phyloP scores from a whole-genome alignment of 2,888 invertebrate species.

The Lottia scabra region DNA sequence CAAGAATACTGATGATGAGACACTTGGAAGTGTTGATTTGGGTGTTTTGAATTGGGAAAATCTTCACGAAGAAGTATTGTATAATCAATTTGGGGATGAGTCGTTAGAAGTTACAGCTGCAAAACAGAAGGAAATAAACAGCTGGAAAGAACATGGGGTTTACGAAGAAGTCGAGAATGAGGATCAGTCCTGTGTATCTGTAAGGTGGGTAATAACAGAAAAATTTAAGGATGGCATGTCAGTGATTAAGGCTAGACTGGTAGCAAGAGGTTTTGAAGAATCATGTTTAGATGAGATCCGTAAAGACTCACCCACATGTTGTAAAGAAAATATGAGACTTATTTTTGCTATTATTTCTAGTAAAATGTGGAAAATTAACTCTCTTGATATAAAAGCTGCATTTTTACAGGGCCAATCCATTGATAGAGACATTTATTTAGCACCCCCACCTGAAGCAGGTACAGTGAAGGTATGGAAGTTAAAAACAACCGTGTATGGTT shows the following conservation, averaged over 20 bases:
- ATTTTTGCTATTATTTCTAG: not conserved
- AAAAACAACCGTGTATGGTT: conserved; percentile 16
- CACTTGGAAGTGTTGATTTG: too few relatives aligned
- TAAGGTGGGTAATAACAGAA: not conserved
- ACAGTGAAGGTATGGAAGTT: conserved; percentile 8
- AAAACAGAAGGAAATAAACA: not conserved
- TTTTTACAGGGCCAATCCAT: not conserved
- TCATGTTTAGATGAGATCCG: not conserved
- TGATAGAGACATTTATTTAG: too few relatives aligned
- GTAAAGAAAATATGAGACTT: not conserved
- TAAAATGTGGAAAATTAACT: not conserved
- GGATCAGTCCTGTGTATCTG: not conserved
- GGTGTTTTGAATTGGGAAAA: too few relatives aligned
- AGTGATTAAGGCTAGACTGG: not conserved
- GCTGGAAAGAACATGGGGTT: not conserved
- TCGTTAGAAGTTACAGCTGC: not conserved
- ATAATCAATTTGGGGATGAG: too few relatives aligned
- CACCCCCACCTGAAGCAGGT: too few relatives aligned
- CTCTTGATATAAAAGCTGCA: not conserved
- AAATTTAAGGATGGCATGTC: not conserved
- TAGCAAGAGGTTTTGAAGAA: not conserved
- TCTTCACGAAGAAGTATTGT: too few relatives aligned
- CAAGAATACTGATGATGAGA: too few relatives aligned
- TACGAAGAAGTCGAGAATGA: not conserved
- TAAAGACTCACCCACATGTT: not conserved